Evolutionary conservation across 1,140 invertebrate genomes (phyloP), one percentile per base, ranked within the genome.

Genomic region (Microvelia longipes): DNA sequence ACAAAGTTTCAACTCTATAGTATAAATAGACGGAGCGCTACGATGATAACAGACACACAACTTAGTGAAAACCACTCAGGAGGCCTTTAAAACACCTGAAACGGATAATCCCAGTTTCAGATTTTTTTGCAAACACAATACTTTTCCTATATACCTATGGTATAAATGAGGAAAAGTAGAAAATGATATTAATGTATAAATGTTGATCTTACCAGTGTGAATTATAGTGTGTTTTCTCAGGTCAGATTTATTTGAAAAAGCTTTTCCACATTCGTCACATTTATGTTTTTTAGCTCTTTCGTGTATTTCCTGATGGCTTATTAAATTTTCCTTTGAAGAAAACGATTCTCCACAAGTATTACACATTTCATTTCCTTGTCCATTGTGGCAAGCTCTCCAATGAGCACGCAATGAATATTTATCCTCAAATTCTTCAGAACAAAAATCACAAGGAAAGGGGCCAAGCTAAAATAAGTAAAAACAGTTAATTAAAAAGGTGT

Each of bases 251-350:
- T 75, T 73, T 15, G 72, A 67, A 63, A 76, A 76, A 13, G 74
- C 73, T 70, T 75, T 76, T 14, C 70, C 66, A 73, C 82, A 84
- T 2, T 67, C 69, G 14, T 13, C 1, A 69, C 83, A 84, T 2
- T 72, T 71, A 67, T 78, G 83, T 1, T 86, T 87, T 60, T 85
- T 79, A 76, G 87, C 86, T 1, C 85, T 82, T 0, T 82, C 83
- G 66, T 85, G 84, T 19, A 77, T 77, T 35, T 79, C 81, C 74
- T 85, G 81, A 71, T 87, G 85, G 28, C 82, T 78, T 13, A 81
- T 75, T 64, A 83, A 75, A 19, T 82, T 75, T 61, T 84, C 80
- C 62, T 79, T 79, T 11, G 81, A 80, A 1, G 77, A 73, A 73
- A 84, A 86, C 1, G 80, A 77, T 69, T 82, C 81, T 15, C 81